Evolutionary conservation across 2,797 vertebrate genomes (phyloP), one percentile per base, ranked within the genome.

Genomic region (Remorina albescens): DNA sequence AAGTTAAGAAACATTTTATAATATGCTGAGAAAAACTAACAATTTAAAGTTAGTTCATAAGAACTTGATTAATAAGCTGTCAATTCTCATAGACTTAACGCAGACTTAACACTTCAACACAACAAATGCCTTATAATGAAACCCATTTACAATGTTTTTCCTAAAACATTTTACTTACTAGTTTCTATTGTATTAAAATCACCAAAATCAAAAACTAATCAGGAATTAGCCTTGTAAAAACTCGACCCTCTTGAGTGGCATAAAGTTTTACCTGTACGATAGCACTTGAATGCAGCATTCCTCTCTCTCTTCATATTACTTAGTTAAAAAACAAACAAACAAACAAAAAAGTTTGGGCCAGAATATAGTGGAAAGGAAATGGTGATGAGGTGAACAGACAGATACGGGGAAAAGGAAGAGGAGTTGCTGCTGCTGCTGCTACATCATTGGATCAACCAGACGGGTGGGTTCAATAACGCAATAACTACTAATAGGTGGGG

Each of bases 361-460:
- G n/a, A n/a, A n/a, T n/a, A n/a, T n/a, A n/a, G n/a, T n/a, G n/a
- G n/a, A n/a, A n/a, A n/a, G n/a, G n/a, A n/a, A n/a, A n/a, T n/a
- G n/a, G n/a, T n/a, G n/a, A n/a, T n/a, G n/a, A 46, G 21, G n/a
- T 42, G 9, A 23, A 12, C 18, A 36, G 37, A 21, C 26, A 12
- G 5, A 18, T 21, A 37, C 32, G 12, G 12, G 39, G 28, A 13
- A 60, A 60, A 63, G 9, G 9, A 19, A 55, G n/a, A 23, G 12
- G 25, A 49, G 49, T 39, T 11, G 9, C 26, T 51, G 16, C 23
- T 6, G 10, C 30, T 37, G n/a, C n/a, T n/a, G n/a, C n/a, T n/a
- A 26, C 23, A 65, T 53, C 50, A 54, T 19, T 13, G 2, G 54
- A 16, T 67, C 51, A 56, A 66, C 36, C 50, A 21, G 36, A 42